Conservation (phyloP, 2,888 invertebrate genomes). For the Frankliniella intonsa region DNA sequence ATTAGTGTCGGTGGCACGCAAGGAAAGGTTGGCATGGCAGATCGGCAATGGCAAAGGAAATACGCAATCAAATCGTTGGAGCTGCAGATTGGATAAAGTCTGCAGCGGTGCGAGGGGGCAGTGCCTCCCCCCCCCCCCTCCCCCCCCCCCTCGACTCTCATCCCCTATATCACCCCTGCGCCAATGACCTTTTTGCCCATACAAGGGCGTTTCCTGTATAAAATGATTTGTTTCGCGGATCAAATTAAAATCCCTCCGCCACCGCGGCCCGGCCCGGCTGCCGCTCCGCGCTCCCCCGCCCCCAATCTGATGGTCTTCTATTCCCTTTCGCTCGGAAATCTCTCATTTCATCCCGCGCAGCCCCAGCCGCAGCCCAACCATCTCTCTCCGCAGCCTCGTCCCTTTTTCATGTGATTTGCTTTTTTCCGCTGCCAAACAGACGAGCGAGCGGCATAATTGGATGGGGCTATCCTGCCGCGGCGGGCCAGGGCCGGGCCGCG, state of each 20-base stretch:
- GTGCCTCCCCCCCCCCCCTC: not conserved
- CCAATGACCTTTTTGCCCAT: not conserved
- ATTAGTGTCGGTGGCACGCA: too few relatives aligned
- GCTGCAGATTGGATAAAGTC: not conserved
- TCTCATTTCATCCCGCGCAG: not conserved
- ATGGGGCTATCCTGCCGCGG: not conserved
- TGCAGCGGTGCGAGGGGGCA: not conserved
- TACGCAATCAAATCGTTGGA: not conserved
- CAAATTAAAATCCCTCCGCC: constrained; percentile 6
- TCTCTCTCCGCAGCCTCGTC: not conserved
- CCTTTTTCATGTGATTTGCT: constrained; percentile 9
- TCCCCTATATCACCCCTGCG: not conserved
- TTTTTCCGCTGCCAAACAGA: not conserved
- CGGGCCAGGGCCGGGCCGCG: too few relatives aligned
- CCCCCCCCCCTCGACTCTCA: not conserved
- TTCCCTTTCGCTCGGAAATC: constrained; percentile 21
- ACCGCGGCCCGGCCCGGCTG: not conserved
- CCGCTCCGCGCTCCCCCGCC: not conserved
- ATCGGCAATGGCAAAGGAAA: not conserved
- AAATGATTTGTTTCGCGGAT: constrained; percentile 20
- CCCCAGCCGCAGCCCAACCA: not conserved
- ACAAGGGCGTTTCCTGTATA: not conserved
- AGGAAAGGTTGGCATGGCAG: too few relatives aligned
- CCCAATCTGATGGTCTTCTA: not conserved
- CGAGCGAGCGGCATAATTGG: not conserved